Conservation (phyloP, 2,797 vertebrate species). For the Necrosyrtes monachus region DNA sequence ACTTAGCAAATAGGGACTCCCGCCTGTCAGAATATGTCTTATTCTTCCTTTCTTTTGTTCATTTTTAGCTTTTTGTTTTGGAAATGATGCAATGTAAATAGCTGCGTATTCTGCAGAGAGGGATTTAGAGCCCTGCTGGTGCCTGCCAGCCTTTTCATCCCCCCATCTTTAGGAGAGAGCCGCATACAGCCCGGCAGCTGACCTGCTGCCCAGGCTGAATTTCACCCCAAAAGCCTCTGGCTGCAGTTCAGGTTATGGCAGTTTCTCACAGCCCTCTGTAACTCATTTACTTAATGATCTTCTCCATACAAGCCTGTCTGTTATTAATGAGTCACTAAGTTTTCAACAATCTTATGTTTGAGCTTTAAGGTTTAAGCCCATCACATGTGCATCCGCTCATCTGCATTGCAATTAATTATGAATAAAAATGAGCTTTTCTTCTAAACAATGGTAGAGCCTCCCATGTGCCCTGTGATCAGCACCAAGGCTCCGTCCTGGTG, state of each 20-base stretch:
- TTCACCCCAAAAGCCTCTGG: constrained; percentile 26
- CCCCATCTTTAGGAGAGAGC: neutral
- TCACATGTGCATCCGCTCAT: constrained; percentile 42
- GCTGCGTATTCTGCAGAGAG: neutral
- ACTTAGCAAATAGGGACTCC: neutral
- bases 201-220: neutral
- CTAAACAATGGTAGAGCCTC: neutral
- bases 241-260: constrained; percentile 2
- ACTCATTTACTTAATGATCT: constrained; percentile 58
- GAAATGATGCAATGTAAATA: neutral
- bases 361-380: constrained; percentile 30
- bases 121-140: neutral
- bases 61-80: neutral
- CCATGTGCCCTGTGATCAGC: neutral
- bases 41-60: neutral
- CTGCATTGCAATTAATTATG: constrained; percentile 47
- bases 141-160: neutral
- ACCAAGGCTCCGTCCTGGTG: neutral
- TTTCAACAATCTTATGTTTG: constrained; percentile 22
- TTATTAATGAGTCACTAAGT: constrained; percentile 61
- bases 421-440: constrained; percentile 45
- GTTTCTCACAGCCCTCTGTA: constrained; percentile 40
- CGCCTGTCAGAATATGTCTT: constrained; percentile 2
- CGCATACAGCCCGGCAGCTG: neutral
- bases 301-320: constrained; percentile 4